Evolutionary conservation across 2,113 vertebrate genomes (phyloP).

Genomic region (Puntigrus tetrazona): DNA sequence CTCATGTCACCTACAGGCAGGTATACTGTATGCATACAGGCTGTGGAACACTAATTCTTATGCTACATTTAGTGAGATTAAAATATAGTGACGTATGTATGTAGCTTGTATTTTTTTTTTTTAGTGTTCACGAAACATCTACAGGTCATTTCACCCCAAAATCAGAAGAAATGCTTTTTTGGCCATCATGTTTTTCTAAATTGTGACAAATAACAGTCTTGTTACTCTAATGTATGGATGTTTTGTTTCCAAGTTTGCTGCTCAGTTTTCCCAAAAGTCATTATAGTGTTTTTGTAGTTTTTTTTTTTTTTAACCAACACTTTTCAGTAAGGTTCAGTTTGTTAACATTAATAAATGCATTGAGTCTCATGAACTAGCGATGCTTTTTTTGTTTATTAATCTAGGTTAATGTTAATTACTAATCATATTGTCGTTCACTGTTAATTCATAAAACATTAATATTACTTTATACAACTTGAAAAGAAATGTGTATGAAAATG

Average conservation of each 20-base stretch:
- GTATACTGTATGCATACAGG: not conserved
- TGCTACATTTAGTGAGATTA: constrained; percentile 28
- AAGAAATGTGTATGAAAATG: too few species aligned
- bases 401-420: not conserved
- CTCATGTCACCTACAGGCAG: not conserved
- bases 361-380: not conserved
- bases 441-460: not conserved
- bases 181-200: not conserved
- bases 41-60: not conserved
- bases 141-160: constrained; percentile 14
- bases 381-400: not conserved
- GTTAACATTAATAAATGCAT: not conserved
- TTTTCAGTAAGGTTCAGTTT: not conserved
- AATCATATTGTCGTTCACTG: not conserved
- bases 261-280: not conserved
- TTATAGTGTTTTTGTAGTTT: not conserved
- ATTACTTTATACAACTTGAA: too few species aligned
- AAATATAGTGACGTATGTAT: not conserved
- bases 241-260: not conserved
- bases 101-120: not conserved
- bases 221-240: not conserved
- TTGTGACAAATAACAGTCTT: not conserved
- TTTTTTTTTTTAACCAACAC: not conserved
- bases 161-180: not conserved
- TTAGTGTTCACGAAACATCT: not conserved